These are phyloP conservation scores for Therioaphis trifolii DNA, from an alignment of 2,888 invertebrate genomes.

Conservation along the genomic window DNA sequence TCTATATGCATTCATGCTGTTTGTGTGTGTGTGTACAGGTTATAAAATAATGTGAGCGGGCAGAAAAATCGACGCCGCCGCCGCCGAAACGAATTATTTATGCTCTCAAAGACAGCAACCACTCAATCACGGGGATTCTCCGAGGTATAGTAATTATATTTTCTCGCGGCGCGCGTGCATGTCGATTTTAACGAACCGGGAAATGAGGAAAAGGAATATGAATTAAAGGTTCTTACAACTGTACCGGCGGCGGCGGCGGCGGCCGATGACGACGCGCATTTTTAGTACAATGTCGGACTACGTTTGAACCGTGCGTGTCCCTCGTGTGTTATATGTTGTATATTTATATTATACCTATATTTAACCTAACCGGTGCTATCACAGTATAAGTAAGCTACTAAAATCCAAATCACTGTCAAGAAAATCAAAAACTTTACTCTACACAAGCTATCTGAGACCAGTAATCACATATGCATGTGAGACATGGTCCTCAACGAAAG, in stretches of 20 bases:
- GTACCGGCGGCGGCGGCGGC: too few relatives aligned
- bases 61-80: slow-evolving; percentile 29
- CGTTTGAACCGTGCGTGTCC: too few relatives aligned
- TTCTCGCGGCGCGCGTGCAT: not conserved
- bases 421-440: too few relatives aligned
- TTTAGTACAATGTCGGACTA: not conserved
- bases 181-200: slow-evolving; percentile 51
- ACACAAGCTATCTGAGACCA: too few relatives aligned
- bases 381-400: too few relatives aligned
- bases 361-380: too few relatives aligned
- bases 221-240: slow-evolving; percentile 10
- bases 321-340: too few relatives aligned
- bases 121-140: not conserved
- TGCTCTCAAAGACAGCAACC: slow-evolving; percentile 9
- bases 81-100: slow-evolving; percentile 24
- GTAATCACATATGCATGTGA: too few relatives aligned
- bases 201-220: slow-evolving; percentile 20
- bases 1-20: too few relatives aligned
- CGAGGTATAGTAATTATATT: slow-evolving; percentile 15
- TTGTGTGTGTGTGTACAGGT: not conserved
- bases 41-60: not conserved
- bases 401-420: too few relatives aligned
- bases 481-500: too few relatives aligned
- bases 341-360: too few relatives aligned
- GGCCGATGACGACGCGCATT: not conserved